Conservation (phyloP, 2,113 vertebrate genomes). For the Passerina amoena region DNA sequence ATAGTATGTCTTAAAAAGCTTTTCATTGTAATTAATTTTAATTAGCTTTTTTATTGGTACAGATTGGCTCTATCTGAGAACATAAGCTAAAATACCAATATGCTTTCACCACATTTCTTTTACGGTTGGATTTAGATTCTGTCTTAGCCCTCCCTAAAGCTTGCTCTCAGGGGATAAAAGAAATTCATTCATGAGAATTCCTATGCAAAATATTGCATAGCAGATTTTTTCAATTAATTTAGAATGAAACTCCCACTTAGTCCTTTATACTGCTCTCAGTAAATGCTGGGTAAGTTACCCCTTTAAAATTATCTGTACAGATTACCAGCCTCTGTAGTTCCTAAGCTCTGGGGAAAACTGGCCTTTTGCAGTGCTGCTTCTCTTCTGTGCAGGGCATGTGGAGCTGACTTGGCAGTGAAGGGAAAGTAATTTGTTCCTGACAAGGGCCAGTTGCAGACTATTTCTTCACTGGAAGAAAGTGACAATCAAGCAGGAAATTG, state of each 20-base stretch:
- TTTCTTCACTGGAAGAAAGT: conserved; percentile 66
- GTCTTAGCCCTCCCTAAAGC: background rate
- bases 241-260: background rate
- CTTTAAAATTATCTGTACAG: background rate
- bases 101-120: background rate
- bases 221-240: background rate
- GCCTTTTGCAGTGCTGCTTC: conserved; percentile 32
- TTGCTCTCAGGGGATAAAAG: background rate
- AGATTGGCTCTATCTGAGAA: background rate
- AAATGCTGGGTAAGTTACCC: background rate
- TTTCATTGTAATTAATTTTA: background rate
- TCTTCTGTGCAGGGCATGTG: background rate
- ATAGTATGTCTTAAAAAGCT: background rate
- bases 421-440: conserved; percentile 65
- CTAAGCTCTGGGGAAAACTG: conserved; percentile 26
- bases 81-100: background rate
- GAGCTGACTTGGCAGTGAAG: conserved; percentile 48
- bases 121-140: background rate
- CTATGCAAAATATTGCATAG: background rate
- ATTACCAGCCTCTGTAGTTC: background rate
- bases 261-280: background rate
- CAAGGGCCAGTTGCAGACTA: conserved; percentile 65
- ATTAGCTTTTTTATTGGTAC: background rate
- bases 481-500: conserved; percentile 59
- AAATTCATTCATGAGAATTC: background rate